Evolutionary conservation across 2,888 invertebrate species (phyloP).

Genomic region (Chrysomela aeneicollis): DNA sequence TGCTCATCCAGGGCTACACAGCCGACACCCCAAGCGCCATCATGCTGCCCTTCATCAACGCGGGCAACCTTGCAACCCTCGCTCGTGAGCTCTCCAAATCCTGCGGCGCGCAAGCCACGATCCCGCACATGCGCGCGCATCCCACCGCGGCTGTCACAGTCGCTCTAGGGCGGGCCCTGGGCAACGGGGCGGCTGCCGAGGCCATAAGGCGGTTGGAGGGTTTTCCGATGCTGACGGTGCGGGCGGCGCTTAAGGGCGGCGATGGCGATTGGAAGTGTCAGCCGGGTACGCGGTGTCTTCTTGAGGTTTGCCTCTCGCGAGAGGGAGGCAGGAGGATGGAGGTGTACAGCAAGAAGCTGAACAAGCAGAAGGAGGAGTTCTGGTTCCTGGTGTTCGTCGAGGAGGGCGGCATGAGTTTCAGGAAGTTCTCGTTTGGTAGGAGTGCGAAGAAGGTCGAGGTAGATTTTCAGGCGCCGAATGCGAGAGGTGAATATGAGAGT

Average conservation of each 20-base stretch:
- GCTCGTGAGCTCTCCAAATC: conserved; percentile 59
- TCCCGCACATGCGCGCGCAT: too few species aligned
- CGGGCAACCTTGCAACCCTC: too few species aligned
- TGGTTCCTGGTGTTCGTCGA: conserved; percentile 91
- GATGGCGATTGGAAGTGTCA: too few species aligned
- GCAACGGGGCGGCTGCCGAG: conserved; percentile 42
- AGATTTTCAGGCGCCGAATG: conserved; percentile 70
- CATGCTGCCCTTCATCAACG: conserved; percentile 79
- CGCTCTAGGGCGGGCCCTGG: too few species aligned
- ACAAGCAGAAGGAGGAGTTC: conserved; percentile 93
- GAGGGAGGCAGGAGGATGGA: conserved; percentile 57
- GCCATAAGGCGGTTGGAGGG: conserved; percentile 50
- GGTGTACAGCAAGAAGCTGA: conserved; percentile 85
- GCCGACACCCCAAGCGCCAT: conserved; percentile 77
- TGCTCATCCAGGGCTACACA: conserved; percentile 92
- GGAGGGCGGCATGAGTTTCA: conserved; percentile 74
- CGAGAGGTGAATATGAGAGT: conserved; percentile 58
- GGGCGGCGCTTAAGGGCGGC: too few species aligned
- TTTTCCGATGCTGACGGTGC: conserved; percentile 54
- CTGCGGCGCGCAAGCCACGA: too few species aligned
- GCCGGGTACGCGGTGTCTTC: conserved; percentile 45
- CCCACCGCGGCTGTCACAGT: too few species aligned
- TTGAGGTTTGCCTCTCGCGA: conserved; percentile 55
- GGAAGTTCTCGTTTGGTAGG: conserved; percentile 76
- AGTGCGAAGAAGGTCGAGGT: conserved; percentile 58